Evolutionary conservation across 1,140 invertebrate genomes (phyloP).

Genomic region (Atopsyche davidsoni): DNA sequence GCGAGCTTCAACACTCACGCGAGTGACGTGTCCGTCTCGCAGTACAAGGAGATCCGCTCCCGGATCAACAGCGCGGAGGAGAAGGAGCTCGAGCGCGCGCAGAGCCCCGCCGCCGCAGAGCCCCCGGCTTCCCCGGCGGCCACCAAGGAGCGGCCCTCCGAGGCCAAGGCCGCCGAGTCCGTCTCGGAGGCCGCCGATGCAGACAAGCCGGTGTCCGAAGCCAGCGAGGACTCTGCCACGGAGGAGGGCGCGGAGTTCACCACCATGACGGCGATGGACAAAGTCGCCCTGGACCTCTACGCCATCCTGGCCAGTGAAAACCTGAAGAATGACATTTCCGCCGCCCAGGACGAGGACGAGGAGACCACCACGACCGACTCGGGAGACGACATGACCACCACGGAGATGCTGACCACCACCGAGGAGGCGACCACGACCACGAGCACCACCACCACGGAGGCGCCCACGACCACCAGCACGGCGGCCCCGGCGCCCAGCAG

Average conservation of each 20-base stretch:
- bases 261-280: conserved; percentile 66
- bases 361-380: conserved; percentile 40
- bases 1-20: conserved; percentile 70
- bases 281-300: conserved; percentile 73
- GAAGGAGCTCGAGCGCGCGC: conserved; percentile 8
- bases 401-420: conserved; percentile 51
- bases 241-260: conserved; percentile 55
- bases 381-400: conserved; percentile 35
- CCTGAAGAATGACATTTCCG: conserved; percentile 56
- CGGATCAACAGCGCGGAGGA: conserved; percentile 18
- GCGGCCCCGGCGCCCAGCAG: conserved; percentile 45
- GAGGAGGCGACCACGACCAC: conserved; percentile 54
- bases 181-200: conserved; percentile 33
- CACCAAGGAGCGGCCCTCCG: conserved; percentile 30
- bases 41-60: conserved; percentile 40
- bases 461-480: conserved; percentile 45
- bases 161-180: conserved; percentile 21
- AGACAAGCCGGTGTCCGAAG: conserved; percentile 37
- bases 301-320: conserved; percentile 72
- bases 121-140: conserved; percentile 26
- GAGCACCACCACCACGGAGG: conserved; percentile 48
- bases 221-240: conserved; percentile 26
- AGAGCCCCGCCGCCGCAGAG: conserved; percentile 10
- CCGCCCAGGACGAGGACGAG: conserved; percentile 40
- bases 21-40: conserved; percentile 40